A percentile compares a stretch with the other conserved stretches of the same genome.
phyloP scores from a whole-genome alignment of 2,888 invertebrate genomes.

The Microdon myrmicae region DNA sequence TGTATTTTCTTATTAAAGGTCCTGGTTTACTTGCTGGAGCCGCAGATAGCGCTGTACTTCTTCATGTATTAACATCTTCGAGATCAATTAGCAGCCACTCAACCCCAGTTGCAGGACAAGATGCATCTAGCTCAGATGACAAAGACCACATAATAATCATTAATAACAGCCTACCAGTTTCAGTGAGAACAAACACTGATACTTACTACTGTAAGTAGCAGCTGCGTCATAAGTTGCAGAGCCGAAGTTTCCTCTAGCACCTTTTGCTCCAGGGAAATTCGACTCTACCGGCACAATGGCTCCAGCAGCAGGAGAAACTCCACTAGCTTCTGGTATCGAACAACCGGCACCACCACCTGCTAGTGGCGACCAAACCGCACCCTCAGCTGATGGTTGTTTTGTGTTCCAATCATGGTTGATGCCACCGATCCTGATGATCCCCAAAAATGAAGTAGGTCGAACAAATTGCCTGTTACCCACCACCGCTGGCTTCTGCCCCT shows the following conservation, averaged over 20 bases:
- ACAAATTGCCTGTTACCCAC: slow-evolving; percentile 61
- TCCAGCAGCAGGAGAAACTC: no score
- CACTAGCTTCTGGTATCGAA: no score
- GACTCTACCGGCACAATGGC: slow-evolving; percentile 9
- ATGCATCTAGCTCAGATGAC: slow-evolving; percentile 53
- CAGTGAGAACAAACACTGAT: slow-evolving; percentile 56
- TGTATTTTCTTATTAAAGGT: slow-evolving; percentile 53
- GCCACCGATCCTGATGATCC: slow-evolving; percentile 62
- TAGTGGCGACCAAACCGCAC: slow-evolving; percentile 33
- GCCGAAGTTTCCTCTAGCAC: not conserved
- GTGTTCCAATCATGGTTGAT: slow-evolving; percentile 61
- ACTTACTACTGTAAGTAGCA: no score
- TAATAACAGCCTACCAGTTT: slow-evolving; percentile 62
- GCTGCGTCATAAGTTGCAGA: slow-evolving; percentile 30
- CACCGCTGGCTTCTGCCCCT: slow-evolving; percentile 53
- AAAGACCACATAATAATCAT: slow-evolving; percentile 61
- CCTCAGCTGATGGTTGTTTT: slow-evolving; percentile 58
- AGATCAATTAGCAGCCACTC: slow-evolving; percentile 55
- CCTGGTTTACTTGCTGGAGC: slow-evolving; percentile 61
- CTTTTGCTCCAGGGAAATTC: not conserved
- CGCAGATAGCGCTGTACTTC: slow-evolving; percentile 61
- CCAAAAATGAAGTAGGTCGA: slow-evolving; percentile 60
- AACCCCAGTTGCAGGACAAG: slow-evolving; percentile 55
- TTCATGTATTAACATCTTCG: slow-evolving; percentile 62
- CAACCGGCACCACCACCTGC: no score